Evolutionary conservation across 1,140 invertebrate genomes (phyloP).

Genomic region (Drosophila bocqueti): DNA sequence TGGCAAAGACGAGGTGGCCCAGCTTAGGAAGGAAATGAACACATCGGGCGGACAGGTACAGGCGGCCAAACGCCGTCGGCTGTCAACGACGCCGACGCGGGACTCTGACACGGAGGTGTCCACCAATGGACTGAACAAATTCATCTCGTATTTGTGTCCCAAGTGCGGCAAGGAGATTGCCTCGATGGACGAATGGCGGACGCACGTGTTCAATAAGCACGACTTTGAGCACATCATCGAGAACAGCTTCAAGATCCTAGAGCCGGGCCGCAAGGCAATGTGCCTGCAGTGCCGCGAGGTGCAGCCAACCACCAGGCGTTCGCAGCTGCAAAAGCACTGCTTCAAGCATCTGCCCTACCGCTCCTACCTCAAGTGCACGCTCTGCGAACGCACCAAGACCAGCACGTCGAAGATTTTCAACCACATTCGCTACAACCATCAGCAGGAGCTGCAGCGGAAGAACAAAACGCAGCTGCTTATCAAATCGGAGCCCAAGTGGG

Average conservation of each 20-base stretch:
- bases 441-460: slow-evolving; percentile 60
- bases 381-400: slow-evolving; percentile 74
- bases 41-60: neutral
- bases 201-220: slow-evolving; percentile 73
- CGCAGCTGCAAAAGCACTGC: slow-evolving; percentile 71
- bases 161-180: slow-evolving; percentile 72
- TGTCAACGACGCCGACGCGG: slow-evolving; percentile 19
- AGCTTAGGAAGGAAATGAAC: slow-evolving; percentile 55
- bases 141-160: slow-evolving; percentile 67
- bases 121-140: slow-evolving; percentile 39
- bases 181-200: slow-evolving; percentile 65
- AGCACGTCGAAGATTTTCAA: slow-evolving; percentile 76
- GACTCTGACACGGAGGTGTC: slow-evolving; percentile 43
- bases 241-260: slow-evolving; percentile 68
- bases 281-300: slow-evolving; percentile 67
- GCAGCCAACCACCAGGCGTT: slow-evolving; percentile 49
- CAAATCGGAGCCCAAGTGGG: slow-evolving; percentile 59
- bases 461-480: slow-evolving; percentile 67
- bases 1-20: slow-evolving; percentile 64
- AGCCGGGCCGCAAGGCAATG: slow-evolving; percentile 46
- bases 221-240: slow-evolving; percentile 75
- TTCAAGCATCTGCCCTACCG: slow-evolving; percentile 77
- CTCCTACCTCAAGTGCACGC: slow-evolving; percentile 71
- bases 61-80: slow-evolving; percentile 42
- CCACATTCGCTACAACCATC: slow-evolving; percentile 74